Conservation (phyloP, 2,797 vertebrate genomes). For the Sebastes diaconus region DNA sequence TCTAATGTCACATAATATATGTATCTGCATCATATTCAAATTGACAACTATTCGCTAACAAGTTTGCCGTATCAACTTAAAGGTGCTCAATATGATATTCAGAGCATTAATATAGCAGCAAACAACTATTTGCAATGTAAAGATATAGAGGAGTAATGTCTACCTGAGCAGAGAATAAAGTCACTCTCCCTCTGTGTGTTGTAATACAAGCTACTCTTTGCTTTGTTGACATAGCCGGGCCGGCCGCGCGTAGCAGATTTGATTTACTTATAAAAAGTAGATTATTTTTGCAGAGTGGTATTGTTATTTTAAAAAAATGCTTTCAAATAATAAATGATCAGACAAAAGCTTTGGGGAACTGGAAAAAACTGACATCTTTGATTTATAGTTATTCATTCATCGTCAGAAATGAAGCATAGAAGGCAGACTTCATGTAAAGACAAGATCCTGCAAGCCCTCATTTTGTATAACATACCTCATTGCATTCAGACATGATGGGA, state of each 20-base stretch:
- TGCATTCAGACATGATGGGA: background rate
- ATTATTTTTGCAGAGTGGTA: background rate
- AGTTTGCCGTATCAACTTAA: background rate
- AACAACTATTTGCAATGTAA: too few species aligned
- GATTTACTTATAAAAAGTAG: too few species aligned
- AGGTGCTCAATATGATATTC: too few species aligned
- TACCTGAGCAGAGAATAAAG: too few species aligned
- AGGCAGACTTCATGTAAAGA: slow-evolving; percentile 8
- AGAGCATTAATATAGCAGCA: too few species aligned
- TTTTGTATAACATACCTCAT: background rate
- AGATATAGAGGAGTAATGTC: too few species aligned
- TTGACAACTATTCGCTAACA: background rate
- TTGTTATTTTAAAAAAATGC: too few species aligned
- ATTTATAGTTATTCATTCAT: background rate
- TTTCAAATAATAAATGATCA: background rate
- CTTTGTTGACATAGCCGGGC: too few species aligned
- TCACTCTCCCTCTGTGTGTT: background rate
- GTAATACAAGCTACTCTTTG: background rate
- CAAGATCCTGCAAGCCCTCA: slow-evolving; percentile 9
- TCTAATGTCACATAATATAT: background rate
- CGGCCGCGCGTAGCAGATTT: too few species aligned
- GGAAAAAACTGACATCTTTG: background rate
- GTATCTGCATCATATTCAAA: background rate
- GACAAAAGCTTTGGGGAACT: background rate
- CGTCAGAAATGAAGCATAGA: background rate